phyloP scores from a whole-genome alignment of 2,888 invertebrate species.

The Chymomyza procnemis region DNA sequence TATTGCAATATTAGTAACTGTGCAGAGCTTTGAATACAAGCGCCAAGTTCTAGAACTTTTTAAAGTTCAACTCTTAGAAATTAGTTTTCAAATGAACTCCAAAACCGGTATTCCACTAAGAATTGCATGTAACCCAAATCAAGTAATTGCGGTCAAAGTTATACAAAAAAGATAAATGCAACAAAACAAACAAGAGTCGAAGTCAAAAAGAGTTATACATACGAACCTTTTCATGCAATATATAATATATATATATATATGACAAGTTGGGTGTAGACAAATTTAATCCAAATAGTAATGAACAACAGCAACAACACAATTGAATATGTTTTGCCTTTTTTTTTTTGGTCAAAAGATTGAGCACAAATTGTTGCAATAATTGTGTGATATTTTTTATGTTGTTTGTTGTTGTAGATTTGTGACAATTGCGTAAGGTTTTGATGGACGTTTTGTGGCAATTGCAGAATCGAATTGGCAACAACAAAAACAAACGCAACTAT shows the following conservation, averaged over 20 bases:
- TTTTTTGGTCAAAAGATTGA: slow-evolving; percentile 5
- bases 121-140: slow-evolving; percentile 21
- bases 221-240: slow-evolving; percentile 18
- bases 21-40: too few species aligned
- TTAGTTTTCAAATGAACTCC: too few species aligned
- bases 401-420: slow-evolving; percentile 50
- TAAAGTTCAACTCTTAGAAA: too few species aligned
- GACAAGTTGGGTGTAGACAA: not conserved
- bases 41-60: too few species aligned
- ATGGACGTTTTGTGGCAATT: slow-evolving; percentile 38
- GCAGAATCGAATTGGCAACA: slow-evolving; percentile 58
- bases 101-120: too few species aligned
- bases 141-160: slow-evolving; percentile 43
- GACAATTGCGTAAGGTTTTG: slow-evolving; percentile 65
- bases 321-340: not conserved
- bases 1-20: too few species aligned
- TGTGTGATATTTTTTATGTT: slow-evolving; percentile 41
- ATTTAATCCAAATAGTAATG: slow-evolving; percentile 54
- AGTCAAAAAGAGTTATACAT: slow-evolving; percentile 20
- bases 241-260: too few species aligned
- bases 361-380: slow-evolving; percentile 67
- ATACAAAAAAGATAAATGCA: slow-evolving; percentile 4
- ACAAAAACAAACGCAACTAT: slow-evolving; percentile 34
- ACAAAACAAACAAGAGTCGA: slow-evolving; percentile 29
- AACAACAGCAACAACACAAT: not conserved